These are phyloP conservation scores for Heterotis niloticus DNA, from an alignment of 2,113 vertebrate genomes.

Conservation along the genomic window DNA sequence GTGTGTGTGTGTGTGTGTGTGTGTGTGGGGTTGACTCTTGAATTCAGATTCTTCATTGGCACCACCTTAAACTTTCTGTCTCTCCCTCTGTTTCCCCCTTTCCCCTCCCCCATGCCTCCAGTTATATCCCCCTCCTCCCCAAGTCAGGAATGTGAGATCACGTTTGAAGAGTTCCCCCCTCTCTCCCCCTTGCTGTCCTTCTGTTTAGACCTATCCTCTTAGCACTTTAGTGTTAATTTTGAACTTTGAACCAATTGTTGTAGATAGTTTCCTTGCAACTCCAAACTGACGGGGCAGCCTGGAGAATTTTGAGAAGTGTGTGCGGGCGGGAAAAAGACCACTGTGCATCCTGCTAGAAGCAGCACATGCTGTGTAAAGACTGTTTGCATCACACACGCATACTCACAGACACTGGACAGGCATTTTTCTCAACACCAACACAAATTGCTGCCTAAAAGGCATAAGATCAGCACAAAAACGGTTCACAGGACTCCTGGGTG, in stretches of 20 bases:
- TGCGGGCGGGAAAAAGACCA: background rate
- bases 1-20: slow-evolving; percentile 42
- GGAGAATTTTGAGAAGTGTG: slow-evolving; percentile 12
- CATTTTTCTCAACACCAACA: background rate
- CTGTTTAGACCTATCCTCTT: slow-evolving; percentile 55
- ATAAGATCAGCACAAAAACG: background rate
- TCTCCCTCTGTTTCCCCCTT: slow-evolving; percentile 26
- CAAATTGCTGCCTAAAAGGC: background rate
- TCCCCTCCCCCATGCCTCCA: slow-evolving; percentile 39
- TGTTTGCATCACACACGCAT: background rate
- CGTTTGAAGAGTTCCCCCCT: slow-evolving; percentile 52
- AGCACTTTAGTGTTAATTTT: slow-evolving; percentile 40
- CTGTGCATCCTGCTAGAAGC: too few relatives aligned
- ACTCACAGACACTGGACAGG: background rate
- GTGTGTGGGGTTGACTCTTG: slow-evolving; percentile 50
- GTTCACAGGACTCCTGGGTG: background rate
- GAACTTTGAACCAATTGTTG: slow-evolving; percentile 50
- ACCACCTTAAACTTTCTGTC: slow-evolving; percentile 64
- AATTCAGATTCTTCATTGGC: slow-evolving; percentile 63
- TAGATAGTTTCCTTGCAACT: slow-evolving; percentile 11
- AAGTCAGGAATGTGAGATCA: slow-evolving; percentile 65
- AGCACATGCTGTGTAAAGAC: background rate
- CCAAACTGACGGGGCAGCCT: background rate
- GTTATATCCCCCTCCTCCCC: slow-evolving; percentile 27
- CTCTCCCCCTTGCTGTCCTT: slow-evolving; percentile 19